These are phyloP conservation scores for Sitta europaea DNA, from an alignment of 2,113 vertebrate species.

Conservation along the genomic window DNA sequence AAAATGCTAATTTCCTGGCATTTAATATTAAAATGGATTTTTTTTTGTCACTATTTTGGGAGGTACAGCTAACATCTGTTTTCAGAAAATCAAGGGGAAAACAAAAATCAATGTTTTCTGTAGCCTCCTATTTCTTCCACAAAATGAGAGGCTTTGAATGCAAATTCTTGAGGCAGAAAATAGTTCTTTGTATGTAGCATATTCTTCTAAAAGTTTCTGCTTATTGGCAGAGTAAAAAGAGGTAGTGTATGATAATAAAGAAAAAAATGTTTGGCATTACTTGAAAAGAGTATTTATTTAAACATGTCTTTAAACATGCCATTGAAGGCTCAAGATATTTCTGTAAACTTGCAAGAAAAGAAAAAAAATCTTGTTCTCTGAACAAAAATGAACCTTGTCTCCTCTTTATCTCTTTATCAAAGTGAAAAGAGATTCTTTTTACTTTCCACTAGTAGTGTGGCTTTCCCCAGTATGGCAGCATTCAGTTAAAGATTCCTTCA, in stretches of 20 bases:
- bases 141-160: background rate
- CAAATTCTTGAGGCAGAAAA: background rate
- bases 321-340: background rate
- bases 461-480: background rate
- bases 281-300: background rate
- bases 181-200: background rate
- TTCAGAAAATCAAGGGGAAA: background rate
- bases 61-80: background rate
- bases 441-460: background rate
- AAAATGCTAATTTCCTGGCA: background rate
- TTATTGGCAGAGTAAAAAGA: background rate
- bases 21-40: background rate
- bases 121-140: background rate
- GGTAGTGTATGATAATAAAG: background rate
- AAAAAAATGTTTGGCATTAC: background rate
- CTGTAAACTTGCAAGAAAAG: background rate
- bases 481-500: background rate
- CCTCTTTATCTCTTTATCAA: background rate
- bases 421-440: background rate
- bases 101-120: background rate
- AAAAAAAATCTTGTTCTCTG: background rate
- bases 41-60: background rate
- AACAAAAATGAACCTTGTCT: background rate
- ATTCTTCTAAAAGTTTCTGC: background rate
- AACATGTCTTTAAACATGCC: background rate